A percentile compares a stretch with the other conserved stretches of the same genome.
phyloP scores from a whole-genome alignment of 2,888 invertebrate genomes.

The Pammene fasciana region DNA sequence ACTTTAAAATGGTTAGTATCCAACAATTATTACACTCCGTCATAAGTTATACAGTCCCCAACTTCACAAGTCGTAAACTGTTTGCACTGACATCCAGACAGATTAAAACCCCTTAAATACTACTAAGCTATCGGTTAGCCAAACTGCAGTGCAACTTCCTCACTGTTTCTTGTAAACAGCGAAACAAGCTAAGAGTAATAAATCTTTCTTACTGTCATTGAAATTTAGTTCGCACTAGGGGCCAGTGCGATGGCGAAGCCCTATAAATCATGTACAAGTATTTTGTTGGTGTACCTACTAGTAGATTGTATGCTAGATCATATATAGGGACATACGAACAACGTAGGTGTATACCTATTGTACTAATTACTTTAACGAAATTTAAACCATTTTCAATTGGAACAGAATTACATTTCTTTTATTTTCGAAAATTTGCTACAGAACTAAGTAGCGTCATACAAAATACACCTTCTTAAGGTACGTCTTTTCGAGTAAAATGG shows the following conservation, averaged over 20 bases:
- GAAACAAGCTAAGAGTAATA: conserved; percentile 63
- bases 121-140: conserved; percentile 70
- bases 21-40: too few species aligned
- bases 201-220: conserved; percentile 80
- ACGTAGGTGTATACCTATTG: too few species aligned
- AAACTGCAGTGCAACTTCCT: conserved; percentile 69
- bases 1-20: too few species aligned
- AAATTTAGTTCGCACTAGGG: conserved; percentile 74
- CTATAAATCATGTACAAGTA: conserved; percentile 74
- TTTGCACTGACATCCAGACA: conserved; percentile 56
- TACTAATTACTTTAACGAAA: too few species aligned
- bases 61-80: conserved; percentile 51
- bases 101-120: conserved; percentile 71
- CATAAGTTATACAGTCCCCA: too few species aligned
- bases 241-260: conserved; percentile 60
- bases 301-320: conserved; percentile 1
- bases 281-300: conserved; percentile 63
- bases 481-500: too few species aligned
- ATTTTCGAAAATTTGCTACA: too few species aligned
- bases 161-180: conserved; percentile 61
- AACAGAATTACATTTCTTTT: too few species aligned
- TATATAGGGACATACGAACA: too few species aligned
- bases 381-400: too few species aligned
- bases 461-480: too few species aligned
- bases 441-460: too few species aligned